These are phyloP conservation scores for Sakesphorus luctuosus DNA, from an alignment of 2,113 vertebrate species.

Conservation along the genomic window DNA sequence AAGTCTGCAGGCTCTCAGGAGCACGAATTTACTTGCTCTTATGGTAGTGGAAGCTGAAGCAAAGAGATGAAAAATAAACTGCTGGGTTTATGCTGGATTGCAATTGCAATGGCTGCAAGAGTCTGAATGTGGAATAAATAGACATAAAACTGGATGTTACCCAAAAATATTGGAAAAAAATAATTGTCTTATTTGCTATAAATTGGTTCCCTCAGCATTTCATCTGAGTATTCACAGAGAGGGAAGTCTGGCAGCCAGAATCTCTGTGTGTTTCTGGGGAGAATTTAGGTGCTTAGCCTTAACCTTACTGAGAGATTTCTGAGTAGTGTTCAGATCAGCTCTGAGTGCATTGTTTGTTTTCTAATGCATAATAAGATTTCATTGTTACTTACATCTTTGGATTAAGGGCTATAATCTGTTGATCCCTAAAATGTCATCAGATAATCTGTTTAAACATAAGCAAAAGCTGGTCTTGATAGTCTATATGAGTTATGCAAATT, in stretches of 20 bases:
- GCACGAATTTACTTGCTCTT: neutral
- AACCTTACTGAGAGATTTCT: neutral
- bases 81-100: neutral
- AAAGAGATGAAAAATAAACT: neutral
- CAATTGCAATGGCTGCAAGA: neutral
- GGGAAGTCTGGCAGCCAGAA: neutral
- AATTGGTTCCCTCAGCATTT: neutral
- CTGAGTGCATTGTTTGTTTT: neutral
- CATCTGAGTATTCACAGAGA: neutral
- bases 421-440: slow-evolving; percentile 45
- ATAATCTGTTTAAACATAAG: slow-evolving; percentile 54
- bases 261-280: neutral
- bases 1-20: neutral
- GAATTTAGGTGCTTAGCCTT: neutral
- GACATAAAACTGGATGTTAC: neutral
- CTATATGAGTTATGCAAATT: neutral
- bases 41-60: neutral
- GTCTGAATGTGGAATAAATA: neutral
- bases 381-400: slow-evolving; percentile 39
- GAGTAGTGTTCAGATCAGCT: neutral
- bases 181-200: neutral
- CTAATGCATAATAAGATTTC: slow-evolving; percentile 25
- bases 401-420: slow-evolving; percentile 42
- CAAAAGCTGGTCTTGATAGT: slow-evolving; percentile 22
- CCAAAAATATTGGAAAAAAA: neutral